Evolutionary conservation across 2,113 vertebrate genomes (phyloP), one percentile per base, ranked within the genome.

Genomic region (Perca flavescens): DNA sequence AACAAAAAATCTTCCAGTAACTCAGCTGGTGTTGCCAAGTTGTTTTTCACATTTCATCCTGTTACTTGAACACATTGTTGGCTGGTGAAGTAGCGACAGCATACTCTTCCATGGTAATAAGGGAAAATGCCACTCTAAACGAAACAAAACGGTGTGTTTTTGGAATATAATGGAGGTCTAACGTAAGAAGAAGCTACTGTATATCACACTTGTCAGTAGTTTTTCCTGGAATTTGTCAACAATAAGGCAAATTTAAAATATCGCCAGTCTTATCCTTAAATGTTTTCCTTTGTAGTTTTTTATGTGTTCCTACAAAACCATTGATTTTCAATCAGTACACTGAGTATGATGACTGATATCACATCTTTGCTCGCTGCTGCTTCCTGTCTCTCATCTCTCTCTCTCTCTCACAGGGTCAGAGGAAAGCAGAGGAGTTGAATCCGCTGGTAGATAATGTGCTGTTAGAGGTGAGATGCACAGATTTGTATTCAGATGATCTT

Each of bases 391-490:
- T 63, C 28, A 15, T 62, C 13, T 67, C 47, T 71, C 15, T 62
- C 13, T 67, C 47, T 71, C 25, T 86, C 21, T 81, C 25, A 90
- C 92, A 99, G 98, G 96, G 94, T 79, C 96, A 92, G 90, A 95
- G 92, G 91, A 99, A 99, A 88, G 98, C 98, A 31, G 98, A 99
- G 89, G 92, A 96, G 82, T 92, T 99, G 87, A 99, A 96, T 91
- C 98, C 98, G 57, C 92, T 97, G 83, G 94, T 97, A 63, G 93
- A 96, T 47, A 95, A 95, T 40, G 96, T 99, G 75, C 86, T 95
- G 36, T 88, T 96, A 54, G 97, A 99, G 97, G 98, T 99, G 94
- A 97, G 94, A 58, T 4, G 8, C 36, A 43, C 47, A 15, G 2
- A 31, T 62, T 56, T 65, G 40, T 46, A 21, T n/a, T 56, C 28